Evolutionary conservation across 2,888 invertebrate species (phyloP).

Genomic region (Laspeyria flexula): DNA sequence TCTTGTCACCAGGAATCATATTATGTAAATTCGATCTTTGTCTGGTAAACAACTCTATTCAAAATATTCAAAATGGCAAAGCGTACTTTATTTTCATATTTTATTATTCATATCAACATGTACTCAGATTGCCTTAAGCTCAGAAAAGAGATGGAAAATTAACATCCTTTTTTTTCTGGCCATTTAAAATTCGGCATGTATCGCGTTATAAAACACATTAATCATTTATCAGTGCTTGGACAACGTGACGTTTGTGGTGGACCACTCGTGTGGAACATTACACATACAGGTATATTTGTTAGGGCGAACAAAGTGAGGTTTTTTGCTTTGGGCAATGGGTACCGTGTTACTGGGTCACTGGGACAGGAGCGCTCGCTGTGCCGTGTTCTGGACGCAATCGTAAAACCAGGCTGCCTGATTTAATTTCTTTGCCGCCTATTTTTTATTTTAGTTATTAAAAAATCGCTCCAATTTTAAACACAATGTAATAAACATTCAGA

Average conservation of each 20-base stretch:
- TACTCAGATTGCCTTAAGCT: neutral
- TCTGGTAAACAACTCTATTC: too few species aligned
- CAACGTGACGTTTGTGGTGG: constrained; percentile 50
- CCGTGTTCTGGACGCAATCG: constrained; percentile 57
- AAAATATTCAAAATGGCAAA: too few species aligned
- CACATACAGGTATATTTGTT: constrained; percentile 71
- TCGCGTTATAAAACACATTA: constrained; percentile 49
- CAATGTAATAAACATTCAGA: neutral
- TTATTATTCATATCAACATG: neutral
- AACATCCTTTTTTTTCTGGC: constrained; percentile 3
- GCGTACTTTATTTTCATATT: neutral
- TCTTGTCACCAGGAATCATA: too few species aligned
- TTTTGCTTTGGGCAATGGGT: constrained; percentile 63
- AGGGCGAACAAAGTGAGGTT: constrained; percentile 57
- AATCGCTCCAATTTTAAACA: neutral
- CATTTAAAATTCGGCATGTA: constrained; percentile 34
- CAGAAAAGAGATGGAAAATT: neutral
- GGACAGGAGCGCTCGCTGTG: constrained; percentile 65
- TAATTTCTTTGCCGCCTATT: constrained; percentile 44
- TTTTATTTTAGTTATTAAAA: constrained; percentile 2
- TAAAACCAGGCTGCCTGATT: constrained; percentile 54
- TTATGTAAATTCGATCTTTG: too few species aligned
- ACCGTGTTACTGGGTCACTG: constrained; percentile 75
- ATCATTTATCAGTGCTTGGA: constrained; percentile 53
- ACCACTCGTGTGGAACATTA: constrained; percentile 57